phyloP scores from a whole-genome alignment of 2,797 vertebrate genomes.

The Lates japonicus region DNA sequence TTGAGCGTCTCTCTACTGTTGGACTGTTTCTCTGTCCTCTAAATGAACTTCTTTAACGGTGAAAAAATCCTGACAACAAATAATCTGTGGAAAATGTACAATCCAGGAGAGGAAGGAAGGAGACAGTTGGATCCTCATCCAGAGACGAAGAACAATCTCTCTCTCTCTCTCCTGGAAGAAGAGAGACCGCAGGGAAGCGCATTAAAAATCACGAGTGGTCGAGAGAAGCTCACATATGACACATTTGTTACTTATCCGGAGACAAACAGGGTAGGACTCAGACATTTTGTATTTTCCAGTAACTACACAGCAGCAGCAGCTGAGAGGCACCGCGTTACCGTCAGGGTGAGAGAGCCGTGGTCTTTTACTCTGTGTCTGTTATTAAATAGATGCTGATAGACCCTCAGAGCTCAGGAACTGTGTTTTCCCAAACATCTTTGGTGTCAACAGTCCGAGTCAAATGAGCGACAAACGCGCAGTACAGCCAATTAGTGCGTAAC shows the following conservation, averaged over 20 bases:
- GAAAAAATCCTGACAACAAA: constrained; percentile 2
- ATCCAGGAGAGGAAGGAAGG: constrained; percentile 46
- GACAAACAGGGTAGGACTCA: constrained; percentile 48
- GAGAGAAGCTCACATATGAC: neutral
- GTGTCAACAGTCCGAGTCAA: neutral
- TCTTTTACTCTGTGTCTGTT: neutral
- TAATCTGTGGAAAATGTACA: neutral
- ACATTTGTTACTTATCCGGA: neutral
- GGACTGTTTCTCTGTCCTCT: neutral
- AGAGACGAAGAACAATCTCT: neutral
- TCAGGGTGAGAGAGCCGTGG: too few relatives aligned
- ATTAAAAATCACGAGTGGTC: constrained; percentile 6
- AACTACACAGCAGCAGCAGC: neutral
- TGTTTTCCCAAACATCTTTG: neutral
- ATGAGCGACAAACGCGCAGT: neutral
- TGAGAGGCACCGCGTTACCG: neutral
- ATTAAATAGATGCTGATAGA: neutral
- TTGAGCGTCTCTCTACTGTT: neutral
- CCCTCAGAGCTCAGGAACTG: neutral
- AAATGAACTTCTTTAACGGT: constrained; percentile 3
- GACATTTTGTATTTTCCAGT: neutral
- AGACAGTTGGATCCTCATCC: constrained; percentile 41
- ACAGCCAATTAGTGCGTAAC: neutral
- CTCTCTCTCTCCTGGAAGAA: neutral
- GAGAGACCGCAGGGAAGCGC: neutral